Base-by-base conservation (phyloP, 2,888 invertebrate species). In the Drosophila setosimentum region DNA sequence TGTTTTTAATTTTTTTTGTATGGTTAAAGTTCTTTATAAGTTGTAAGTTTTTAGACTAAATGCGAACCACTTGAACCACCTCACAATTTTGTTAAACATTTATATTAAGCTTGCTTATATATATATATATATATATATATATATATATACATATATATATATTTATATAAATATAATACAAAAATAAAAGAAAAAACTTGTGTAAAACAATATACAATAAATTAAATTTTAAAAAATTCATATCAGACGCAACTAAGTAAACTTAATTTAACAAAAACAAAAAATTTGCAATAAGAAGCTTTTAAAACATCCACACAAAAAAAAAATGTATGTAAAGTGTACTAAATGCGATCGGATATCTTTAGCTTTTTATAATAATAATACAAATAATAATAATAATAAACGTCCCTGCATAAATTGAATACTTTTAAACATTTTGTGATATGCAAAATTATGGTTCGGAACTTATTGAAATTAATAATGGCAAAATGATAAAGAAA, bases 341-440 rank as follows among this genome's bases (percentile, higher is more conserved):
- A 40, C 51, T 42, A 49, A 55, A 55, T 42, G 40, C 51, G 30
- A 42, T 27, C 55, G 51, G 24, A 72, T 59, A 30, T 64, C 64
- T 71, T 72, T 37, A 55, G 30, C 54, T 67, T 32, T 62, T 58
- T 70, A 49, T 57, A 55, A 45, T 53, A 35, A 40, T 24, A 45
- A 42, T 30, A 42, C 32, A 11, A 53, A 33, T 13, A 40, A 29
- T 40, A 51, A 50, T 13, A 30, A 40, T 59, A 45, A 50, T 16
- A 32, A 82, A 80, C 74, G 73, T 75, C 68, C 76, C 58, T 73
- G 73, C 79, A 76, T 71, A 76, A 74, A 73, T 70, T 76, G 72
- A 78, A 78, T 86, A 86, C 85, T 91, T 91, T 92, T 90, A 84
- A 83, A 88, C 91, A 91, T 92, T 92, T 92, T 92, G 92, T 92